These are phyloP conservation scores for Zingel zingel DNA, from an alignment of 2,113 vertebrate genomes.

Conservation along the genomic window DNA sequence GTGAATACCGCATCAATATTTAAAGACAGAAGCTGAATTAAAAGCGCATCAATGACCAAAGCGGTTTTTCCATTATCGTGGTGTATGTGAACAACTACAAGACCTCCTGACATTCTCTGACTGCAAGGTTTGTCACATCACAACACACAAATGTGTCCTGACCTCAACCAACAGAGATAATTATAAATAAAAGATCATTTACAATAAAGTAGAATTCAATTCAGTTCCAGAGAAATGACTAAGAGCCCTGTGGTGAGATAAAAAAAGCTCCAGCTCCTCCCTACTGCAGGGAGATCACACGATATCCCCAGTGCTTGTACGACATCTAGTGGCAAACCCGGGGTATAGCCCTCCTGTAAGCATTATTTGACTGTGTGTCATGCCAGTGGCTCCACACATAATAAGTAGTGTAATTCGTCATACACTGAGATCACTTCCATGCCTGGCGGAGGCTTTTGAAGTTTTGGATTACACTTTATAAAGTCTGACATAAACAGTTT, in stretches of 20 bases:
- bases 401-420: slow-evolving; percentile 24
- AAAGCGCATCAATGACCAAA: background rate
- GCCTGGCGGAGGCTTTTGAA: slow-evolving; percentile 26
- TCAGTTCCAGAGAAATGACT: background rate
- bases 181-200: background rate
- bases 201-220: background rate
- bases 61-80: background rate
- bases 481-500: slow-evolving; percentile 21
- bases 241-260: background rate
- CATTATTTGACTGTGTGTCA: slow-evolving; percentile 25
- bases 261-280: background rate
- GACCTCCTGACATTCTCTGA: background rate
- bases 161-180: background rate
- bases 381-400: slow-evolving; percentile 18
- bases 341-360: background rate
- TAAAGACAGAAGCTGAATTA: background rate
- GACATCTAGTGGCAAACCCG: slow-evolving; percentile 70
- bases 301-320: slow-evolving; percentile 17
- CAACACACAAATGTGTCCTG: background rate
- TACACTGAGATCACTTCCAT: slow-evolving; percentile 20
- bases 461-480: slow-evolving; percentile 26
- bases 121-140: background rate
- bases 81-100: background rate
- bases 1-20: slow-evolving; percentile 19
- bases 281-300: background rate